Percentiles rank a stretch among this genome's conserved stretches.
Evolutionary conservation across 1,140 invertebrate genomes (phyloP).

Genomic region (Macrosteles quadrilineatus): DNA sequence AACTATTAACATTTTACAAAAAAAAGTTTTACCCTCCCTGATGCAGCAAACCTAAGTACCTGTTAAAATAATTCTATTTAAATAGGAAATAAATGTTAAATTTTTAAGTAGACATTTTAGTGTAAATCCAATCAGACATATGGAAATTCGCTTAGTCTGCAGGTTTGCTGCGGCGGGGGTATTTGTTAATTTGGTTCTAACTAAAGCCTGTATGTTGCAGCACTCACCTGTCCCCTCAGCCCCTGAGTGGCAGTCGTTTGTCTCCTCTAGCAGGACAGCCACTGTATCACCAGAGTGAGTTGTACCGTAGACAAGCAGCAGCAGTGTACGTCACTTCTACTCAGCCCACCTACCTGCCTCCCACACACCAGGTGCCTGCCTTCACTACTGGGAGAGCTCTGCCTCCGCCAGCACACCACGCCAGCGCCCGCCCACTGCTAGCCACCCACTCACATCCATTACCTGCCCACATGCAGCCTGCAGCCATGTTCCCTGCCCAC

Average conservation of each 20-base stretch:
- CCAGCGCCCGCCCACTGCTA: constrained; percentile 74
- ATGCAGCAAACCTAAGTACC: too few species aligned
- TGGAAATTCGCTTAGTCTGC: too few species aligned
- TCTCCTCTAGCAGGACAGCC: constrained; percentile 55
- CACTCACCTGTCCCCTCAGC: constrained; percentile 55
- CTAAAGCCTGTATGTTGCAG: too few species aligned
- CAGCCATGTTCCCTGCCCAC: constrained; percentile 63
- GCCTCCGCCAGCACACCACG: constrained; percentile 83
- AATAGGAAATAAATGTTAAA: too few species aligned
- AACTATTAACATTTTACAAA: too few species aligned
- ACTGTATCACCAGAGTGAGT: constrained; percentile 57
- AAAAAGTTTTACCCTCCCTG: too few species aligned
- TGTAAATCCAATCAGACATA: too few species aligned
- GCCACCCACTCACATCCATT: constrained; percentile 74
- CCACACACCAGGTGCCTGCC: constrained; percentile 55
- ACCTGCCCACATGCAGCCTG: constrained; percentile 80
- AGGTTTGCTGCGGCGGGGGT: too few species aligned
- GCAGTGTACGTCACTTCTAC: constrained; percentile 63
- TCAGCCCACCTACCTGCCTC: constrained; percentile 56
- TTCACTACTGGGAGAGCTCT: constrained; percentile 62
- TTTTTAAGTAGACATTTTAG: too few species aligned
- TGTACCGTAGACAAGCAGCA: constrained; percentile 60
- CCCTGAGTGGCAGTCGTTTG: constrained; percentile 46
- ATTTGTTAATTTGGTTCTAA: too few species aligned
- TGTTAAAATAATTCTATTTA: too few species aligned